Conservation (phyloP, 2,113 vertebrate genomes). For the Hystrix cristata region DNA sequence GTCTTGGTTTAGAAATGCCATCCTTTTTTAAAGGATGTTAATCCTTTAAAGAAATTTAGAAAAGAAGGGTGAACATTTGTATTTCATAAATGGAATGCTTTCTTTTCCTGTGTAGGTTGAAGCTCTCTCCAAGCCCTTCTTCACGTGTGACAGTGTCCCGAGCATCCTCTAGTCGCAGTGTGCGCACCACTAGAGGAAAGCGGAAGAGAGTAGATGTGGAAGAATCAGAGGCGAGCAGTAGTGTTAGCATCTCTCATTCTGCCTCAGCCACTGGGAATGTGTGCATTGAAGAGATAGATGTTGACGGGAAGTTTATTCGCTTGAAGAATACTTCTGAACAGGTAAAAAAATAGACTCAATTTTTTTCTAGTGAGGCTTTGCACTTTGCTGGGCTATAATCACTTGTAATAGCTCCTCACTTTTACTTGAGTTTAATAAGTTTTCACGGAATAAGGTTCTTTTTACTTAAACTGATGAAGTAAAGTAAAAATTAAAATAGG, state of each 20-base stretch:
- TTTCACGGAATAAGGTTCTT: not conserved
- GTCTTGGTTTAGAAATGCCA: not conserved
- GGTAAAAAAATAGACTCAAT: constrained; percentile 82
- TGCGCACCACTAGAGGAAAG: constrained; percentile 92
- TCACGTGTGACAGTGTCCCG: constrained; percentile 93
- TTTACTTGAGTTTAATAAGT: not conserved
- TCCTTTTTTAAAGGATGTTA: not conserved
- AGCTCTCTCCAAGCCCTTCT: constrained; percentile 92
- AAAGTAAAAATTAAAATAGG: not conserved
- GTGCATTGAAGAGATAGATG: constrained; percentile 93
- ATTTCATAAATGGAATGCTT: not conserved
- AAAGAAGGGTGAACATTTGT: not conserved
- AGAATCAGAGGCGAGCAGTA: constrained; percentile 94
- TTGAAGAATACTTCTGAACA: constrained; percentile 93
- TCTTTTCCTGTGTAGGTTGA: constrained; percentile 86
- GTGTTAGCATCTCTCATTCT: constrained; percentile 93
- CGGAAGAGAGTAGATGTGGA: constrained; percentile 94
- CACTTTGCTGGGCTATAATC: not conserved
- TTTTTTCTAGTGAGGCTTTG: not conserved
- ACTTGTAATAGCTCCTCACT: not conserved
- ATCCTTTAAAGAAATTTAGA: not conserved
- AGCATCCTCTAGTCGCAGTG: constrained; percentile 92
- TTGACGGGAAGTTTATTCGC: constrained; percentile 95
- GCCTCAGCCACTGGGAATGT: constrained; percentile 94
- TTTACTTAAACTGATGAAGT: not conserved